Percentiles rank a stretch among this genome's conserved stretches.
These are phyloP conservation scores for Buceros bicornis DNA, from an alignment of 2,797 vertebrate species.

Conservation along the genomic window DNA sequence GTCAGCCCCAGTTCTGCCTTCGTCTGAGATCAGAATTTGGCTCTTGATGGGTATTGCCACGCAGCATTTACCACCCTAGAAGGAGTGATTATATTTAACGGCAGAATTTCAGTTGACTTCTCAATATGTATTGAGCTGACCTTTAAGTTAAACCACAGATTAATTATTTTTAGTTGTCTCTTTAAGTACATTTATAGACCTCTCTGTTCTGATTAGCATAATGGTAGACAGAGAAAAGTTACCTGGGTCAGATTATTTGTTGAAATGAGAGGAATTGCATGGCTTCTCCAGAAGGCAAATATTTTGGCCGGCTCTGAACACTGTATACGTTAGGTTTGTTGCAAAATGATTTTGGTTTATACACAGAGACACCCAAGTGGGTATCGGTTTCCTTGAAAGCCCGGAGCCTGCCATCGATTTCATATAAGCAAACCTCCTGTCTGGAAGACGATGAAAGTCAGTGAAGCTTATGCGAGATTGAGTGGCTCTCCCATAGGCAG, in stretches of 20 bases:
- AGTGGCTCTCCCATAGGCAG: background rate
- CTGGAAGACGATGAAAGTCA: background rate
- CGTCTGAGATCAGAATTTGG: background rate
- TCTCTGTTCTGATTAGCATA: constrained; percentile 68
- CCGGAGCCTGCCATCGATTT: constrained; percentile 47
- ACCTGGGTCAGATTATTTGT: constrained; percentile 28
- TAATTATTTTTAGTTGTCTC: constrained; percentile 68
- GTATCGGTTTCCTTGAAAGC: constrained; percentile 48
- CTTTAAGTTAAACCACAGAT: constrained; percentile 71
- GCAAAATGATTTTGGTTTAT: constrained; percentile 35
- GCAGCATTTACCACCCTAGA: constrained; percentile 57
- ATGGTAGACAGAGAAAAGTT: background rate
- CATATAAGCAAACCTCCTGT: constrained; percentile 3
- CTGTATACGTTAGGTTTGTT: background rate
- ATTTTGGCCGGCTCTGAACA: constrained; percentile 20
- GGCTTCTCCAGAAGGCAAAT: constrained; percentile 30
- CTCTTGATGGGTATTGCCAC: constrained; percentile 10
- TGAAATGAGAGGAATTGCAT: constrained; percentile 12
- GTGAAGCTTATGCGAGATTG: background rate
- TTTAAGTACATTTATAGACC: constrained; percentile 67
- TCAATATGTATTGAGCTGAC: constrained; percentile 71
- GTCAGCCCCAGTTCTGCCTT: background rate
- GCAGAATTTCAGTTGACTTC: constrained; percentile 70
- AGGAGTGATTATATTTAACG: constrained; percentile 65
- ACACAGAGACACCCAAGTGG: constrained; percentile 38